These are phyloP conservation scores for Apotomis betuletana DNA, from an alignment of 2,888 invertebrate species.

Conservation along the genomic window DNA sequence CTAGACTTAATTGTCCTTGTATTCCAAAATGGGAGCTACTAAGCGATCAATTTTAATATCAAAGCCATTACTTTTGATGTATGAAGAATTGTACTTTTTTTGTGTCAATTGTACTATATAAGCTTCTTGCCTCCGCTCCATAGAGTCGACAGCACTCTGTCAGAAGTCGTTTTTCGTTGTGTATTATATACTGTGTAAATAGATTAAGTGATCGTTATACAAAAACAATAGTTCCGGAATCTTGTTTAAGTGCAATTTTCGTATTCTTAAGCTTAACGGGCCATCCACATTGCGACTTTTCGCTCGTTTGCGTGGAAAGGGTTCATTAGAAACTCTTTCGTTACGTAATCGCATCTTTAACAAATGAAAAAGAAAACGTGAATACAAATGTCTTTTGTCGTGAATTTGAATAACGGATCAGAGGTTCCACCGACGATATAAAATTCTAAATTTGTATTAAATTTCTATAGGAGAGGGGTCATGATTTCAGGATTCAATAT, in stretches of 20 bases:
- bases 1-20: no score
- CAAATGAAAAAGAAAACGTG: background rate
- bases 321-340: background rate
- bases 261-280: slow-evolving; percentile 21
- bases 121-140: background rate
- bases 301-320: background rate
- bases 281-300: slow-evolving; percentile 13
- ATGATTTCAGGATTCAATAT: no score
- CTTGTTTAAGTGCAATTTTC: slow-evolving; percentile 52
- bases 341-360: background rate
- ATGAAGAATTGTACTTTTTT: no score
- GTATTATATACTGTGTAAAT: slow-evolving; percentile 19
- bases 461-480: no score
- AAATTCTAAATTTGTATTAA: no score
- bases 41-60: no score
- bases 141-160: slow-evolving; percentile 23
- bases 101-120: no score
- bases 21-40: no score
- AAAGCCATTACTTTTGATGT: no score
- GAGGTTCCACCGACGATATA: background rate
- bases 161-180: slow-evolving; percentile 13
- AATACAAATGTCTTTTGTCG: background rate
- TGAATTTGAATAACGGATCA: background rate
- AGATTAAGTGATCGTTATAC: slow-evolving; percentile 43
- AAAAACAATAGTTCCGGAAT: slow-evolving; percentile 45